Evolutionary conservation across 1,140 invertebrate genomes (phyloP).

Genomic region (Asbolus verrucosus): DNA sequence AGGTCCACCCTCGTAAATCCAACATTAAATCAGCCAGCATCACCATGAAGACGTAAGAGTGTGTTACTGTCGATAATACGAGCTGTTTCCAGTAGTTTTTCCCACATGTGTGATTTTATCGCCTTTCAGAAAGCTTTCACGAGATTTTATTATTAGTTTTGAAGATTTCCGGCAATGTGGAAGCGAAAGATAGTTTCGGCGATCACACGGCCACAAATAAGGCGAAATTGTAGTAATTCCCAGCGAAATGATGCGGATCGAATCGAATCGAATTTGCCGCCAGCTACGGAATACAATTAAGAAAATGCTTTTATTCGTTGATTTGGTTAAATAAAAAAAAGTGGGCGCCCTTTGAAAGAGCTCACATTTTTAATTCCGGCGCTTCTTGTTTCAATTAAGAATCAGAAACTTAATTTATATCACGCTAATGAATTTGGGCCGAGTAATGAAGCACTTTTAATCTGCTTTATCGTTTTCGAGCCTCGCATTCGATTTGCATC

Average conservation of each 20-base stretch:
- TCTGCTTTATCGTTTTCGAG: slow-evolving; percentile 47
- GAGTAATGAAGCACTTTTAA: slow-evolving; percentile 46
- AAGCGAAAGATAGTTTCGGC: slow-evolving; percentile 11
- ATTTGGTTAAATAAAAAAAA: slow-evolving; percentile 41
- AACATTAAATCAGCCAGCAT: too few species aligned
- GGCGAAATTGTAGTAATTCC: slow-evolving; percentile 6
- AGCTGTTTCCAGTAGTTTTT: too few species aligned
- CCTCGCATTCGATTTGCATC: slow-evolving; percentile 33
- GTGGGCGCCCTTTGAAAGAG: slow-evolving; percentile 4
- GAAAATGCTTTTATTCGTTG: slow-evolving; percentile 44
- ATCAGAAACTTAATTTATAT: slow-evolving; percentile 47
- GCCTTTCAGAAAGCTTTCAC: too few species aligned
- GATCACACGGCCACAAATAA: not conserved
- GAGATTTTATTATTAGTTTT: too few species aligned
- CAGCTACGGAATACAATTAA: slow-evolving; percentile 38
- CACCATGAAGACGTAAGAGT: too few species aligned
- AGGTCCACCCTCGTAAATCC: too few species aligned
- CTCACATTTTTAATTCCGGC: slow-evolving; percentile 40
- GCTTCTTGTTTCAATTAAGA: slow-evolving; percentile 48
- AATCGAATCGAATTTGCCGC: slow-evolving; percentile 25
- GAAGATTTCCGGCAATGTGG: too few species aligned
- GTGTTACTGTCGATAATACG: too few species aligned
- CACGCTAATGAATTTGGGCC: slow-evolving; percentile 47
- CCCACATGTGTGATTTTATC: too few species aligned
- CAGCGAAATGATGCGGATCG: slow-evolving; percentile 2